Percentiles rank a stretch among this genome's conserved stretches.
phyloP scores from a whole-genome alignment of 2,888 invertebrate species.

The Fragum sueziense region DNA sequence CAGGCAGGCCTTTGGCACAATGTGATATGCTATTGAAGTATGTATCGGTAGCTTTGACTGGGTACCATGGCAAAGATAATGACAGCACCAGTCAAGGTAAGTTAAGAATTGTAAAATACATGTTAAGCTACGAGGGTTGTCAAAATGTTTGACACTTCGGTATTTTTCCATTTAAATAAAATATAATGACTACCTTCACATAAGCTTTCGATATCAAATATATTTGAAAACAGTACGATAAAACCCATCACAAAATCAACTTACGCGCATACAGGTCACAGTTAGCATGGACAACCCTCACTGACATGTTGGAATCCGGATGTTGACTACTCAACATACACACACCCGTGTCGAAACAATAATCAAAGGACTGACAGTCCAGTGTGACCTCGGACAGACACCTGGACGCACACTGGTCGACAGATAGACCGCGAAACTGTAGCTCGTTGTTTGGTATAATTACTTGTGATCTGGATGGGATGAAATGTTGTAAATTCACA shows the following conservation, averaged over 20 bases:
- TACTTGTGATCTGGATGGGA: constrained; percentile 38
- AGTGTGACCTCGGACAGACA: constrained; percentile 63
- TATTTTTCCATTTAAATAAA: no score
- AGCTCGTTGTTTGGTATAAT: constrained; percentile 33
- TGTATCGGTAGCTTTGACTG: no score
- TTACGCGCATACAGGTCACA: constrained; percentile 72
- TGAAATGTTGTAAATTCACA: constrained; percentile 56
- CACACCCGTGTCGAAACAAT: constrained; percentile 67
- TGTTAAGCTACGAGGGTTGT: no score
- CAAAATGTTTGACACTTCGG: no score
- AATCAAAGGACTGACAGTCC: constrained; percentile 70
- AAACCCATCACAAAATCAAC: constrained; percentile 27
- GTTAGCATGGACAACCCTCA: constrained; percentile 35
- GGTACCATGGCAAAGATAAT: no score
- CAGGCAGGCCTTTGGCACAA: no score
- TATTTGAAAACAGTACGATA: no score
- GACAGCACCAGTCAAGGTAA: no score
- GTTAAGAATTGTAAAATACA: no score
- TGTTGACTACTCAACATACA: constrained; percentile 64
- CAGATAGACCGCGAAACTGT: constrained; percentile 61
- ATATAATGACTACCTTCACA: no score
- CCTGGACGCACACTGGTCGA: constrained; percentile 71
- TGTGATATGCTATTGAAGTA: no score
- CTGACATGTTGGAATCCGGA: constrained; percentile 56
- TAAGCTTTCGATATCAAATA: no score